Conservation (phyloP, 2,888 invertebrate genomes). For the Philereme vetulata region DNA sequence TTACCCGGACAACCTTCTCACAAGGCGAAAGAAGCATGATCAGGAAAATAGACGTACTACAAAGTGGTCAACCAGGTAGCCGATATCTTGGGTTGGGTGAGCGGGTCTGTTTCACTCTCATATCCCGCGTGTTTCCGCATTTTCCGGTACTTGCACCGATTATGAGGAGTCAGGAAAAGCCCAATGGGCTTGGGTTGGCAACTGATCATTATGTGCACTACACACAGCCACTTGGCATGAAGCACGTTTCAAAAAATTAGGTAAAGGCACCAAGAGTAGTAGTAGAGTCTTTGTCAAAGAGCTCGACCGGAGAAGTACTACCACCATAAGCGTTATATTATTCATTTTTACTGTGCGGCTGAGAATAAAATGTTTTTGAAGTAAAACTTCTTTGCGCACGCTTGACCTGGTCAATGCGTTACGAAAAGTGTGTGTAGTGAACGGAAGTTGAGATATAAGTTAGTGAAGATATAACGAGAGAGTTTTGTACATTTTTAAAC, state of each 20-base stretch:
- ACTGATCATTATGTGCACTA: constrained; percentile 49
- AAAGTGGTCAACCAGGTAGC: constrained; percentile 33
- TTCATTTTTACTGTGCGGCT: too few relatives aligned
- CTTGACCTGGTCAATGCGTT: too few relatives aligned
- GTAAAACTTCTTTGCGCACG: too few relatives aligned
- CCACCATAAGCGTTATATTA: too few relatives aligned
- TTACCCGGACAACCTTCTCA: constrained; percentile 33
- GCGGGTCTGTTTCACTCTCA: constrained; percentile 58
- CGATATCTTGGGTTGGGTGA: constrained; percentile 43
- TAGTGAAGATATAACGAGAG: too few relatives aligned
- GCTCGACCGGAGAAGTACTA: too few relatives aligned
- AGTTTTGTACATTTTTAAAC: too few relatives aligned
- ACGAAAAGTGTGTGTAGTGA: too few relatives aligned
- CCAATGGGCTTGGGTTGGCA: constrained; percentile 40
- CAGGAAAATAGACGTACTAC: constrained; percentile 52
- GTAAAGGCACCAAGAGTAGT: too few relatives aligned
- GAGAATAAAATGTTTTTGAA: too few relatives aligned
- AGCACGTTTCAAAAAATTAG: not conserved
- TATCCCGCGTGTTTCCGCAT: constrained; percentile 57
- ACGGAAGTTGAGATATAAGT: too few relatives aligned
- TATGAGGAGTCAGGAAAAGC: constrained; percentile 60
- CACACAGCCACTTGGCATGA: constrained; percentile 19
- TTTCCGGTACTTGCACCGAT: constrained; percentile 51
- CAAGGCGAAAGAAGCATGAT: constrained; percentile 44
- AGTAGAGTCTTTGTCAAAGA: too few relatives aligned